These are phyloP conservation scores for Pelobates cultripes DNA, from an alignment of 2,797 vertebrate genomes.

Conservation along the genomic window DNA sequence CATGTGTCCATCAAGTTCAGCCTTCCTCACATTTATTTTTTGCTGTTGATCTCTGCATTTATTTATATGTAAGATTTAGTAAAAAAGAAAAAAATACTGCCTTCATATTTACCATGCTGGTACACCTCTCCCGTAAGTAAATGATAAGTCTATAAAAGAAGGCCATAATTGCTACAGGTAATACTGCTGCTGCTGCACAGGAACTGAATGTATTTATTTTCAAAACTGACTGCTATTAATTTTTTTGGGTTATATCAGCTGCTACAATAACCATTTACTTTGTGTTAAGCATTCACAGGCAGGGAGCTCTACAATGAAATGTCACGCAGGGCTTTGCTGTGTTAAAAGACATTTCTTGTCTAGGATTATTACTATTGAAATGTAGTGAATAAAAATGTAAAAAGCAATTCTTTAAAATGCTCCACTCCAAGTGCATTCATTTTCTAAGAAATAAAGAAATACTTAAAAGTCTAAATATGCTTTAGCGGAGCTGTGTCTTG, in stretches of 20 bases:
- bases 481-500: conserved; percentile 18
- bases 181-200: conserved; percentile 33
- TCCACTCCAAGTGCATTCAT: conserved; percentile 32
- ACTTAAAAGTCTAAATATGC: conserved; percentile 32
- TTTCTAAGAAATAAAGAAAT: conserved; percentile 41
- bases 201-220: conserved; percentile 37
- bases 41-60: too few relatives aligned
- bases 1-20: too few relatives aligned
- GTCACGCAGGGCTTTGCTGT: conserved; percentile 52
- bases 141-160: conserved; percentile 37
- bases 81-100: neutral
- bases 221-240: conserved; percentile 10
- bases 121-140: neutral
- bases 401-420: conserved; percentile 38
- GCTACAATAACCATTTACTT: conserved; percentile 51
- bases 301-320: conserved; percentile 43
- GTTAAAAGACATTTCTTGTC: conserved; percentile 48
- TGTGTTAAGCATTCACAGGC: conserved; percentile 53
- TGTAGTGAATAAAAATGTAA: conserved; percentile 51
- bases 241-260: conserved; percentile 38
- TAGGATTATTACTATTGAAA: conserved; percentile 54
- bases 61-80: too few relatives aligned
- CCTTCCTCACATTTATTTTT: too few relatives aligned
- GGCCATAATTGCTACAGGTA: conserved; percentile 35
- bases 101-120: neutral